Conservation (phyloP, 2,113 vertebrate species). For the Atrichornis clamosus region DNA sequence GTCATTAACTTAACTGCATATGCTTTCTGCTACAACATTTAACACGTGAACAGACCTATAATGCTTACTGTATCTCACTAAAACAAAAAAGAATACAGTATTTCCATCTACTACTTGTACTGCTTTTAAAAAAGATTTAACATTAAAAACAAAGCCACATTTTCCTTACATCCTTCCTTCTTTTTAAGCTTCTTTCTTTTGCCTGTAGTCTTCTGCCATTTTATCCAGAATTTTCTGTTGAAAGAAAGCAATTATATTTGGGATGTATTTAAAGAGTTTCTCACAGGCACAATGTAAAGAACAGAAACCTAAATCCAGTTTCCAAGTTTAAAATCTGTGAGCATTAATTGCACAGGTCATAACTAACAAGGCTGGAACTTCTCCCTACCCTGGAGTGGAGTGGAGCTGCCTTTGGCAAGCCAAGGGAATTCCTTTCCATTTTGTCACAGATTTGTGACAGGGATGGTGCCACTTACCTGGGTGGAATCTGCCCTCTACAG, state of each 20-base stretch:
- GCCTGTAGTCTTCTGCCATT: slow-evolving; percentile 77
- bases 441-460: neutral
- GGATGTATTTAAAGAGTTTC: neutral
- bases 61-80: slow-evolving; percentile 74
- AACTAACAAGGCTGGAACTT: neutral
- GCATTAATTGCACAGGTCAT: rapidly evolving
- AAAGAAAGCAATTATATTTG: neutral
- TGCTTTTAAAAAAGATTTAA: slow-evolving; percentile 78
- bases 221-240: slow-evolving; percentile 81
- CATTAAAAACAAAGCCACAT: slow-evolving; percentile 78
- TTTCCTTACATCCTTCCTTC: slow-evolving; percentile 65
- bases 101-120: slow-evolving; percentile 71
- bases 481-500: neutral
- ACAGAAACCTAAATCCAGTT: neutral
- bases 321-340: neutral
- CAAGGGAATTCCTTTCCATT: neutral
- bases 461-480: neutral
- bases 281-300: neutral
- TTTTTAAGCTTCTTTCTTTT: slow-evolving; percentile 76
- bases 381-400: neutral
- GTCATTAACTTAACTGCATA: slow-evolving; percentile 74
- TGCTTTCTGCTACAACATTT: slow-evolving; percentile 74
- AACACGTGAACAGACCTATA: slow-evolving; percentile 78
- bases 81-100: slow-evolving; percentile 77
- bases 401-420: neutral